A percentile compares a stretch with the other conserved stretches of the same genome.
These are phyloP conservation scores for Agrilus planipennis DNA, from an alignment of 1,140 invertebrate genomes.

Conservation along the genomic window DNA sequence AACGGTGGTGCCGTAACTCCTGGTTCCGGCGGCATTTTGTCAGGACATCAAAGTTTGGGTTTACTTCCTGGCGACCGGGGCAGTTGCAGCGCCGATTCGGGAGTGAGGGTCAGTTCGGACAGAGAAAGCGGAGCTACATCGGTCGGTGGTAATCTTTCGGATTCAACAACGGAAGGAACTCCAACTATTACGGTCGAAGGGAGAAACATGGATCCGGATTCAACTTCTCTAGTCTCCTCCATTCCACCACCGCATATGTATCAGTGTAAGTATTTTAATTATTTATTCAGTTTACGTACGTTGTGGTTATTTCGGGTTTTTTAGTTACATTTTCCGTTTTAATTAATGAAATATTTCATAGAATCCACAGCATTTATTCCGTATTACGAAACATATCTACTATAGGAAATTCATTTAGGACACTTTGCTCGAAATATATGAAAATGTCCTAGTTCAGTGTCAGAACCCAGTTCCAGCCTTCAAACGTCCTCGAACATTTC, in stretches of 20 bases:
- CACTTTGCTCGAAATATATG: no score
- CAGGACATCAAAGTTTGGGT: conserved; percentile 35
- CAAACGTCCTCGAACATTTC: no score
- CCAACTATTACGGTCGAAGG: conserved; percentile 50
- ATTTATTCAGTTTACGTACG: not conserved
- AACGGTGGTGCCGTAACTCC: conserved; percentile 53
- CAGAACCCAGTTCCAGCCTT: no score
- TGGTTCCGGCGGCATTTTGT: conserved; percentile 38
- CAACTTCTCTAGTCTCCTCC: conserved; percentile 60
- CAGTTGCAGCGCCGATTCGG: conserved; percentile 78
- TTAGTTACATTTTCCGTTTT: no score
- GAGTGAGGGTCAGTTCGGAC: conserved; percentile 70
- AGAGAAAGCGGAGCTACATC: conserved; percentile 61
- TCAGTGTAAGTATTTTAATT: conserved; percentile 64
- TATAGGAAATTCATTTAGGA: no score
- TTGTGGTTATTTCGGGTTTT: no score
- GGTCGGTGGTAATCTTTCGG: conserved; percentile 60
- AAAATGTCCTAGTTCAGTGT: no score
- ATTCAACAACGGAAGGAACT: conserved; percentile 63
- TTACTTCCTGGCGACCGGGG: conserved; percentile 59
- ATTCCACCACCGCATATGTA: conserved; percentile 62
- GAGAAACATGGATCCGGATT: conserved; percentile 55
- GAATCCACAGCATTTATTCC: no score
- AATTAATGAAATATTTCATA: no score
- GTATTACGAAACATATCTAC: no score